phyloP scores from a whole-genome alignment of 2,113 vertebrate genomes.

The Oxyruncus cristatus region DNA sequence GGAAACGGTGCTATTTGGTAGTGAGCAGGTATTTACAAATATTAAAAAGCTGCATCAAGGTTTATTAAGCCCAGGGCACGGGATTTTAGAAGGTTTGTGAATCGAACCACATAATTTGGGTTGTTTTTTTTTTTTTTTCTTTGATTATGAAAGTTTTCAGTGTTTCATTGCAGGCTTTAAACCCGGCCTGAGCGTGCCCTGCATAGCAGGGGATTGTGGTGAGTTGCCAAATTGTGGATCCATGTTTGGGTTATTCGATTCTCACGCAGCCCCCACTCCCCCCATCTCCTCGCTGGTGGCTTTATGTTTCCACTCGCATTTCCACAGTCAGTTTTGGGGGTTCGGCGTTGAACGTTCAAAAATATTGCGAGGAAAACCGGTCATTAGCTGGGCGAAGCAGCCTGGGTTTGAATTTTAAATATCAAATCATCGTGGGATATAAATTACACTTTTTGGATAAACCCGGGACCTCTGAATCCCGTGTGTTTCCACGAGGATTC shows the following conservation, averaged over 20 bases:
- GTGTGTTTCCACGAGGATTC: background rate
- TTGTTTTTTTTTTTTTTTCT: background rate
- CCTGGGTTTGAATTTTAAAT: background rate
- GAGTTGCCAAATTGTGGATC: background rate
- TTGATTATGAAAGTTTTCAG: background rate
- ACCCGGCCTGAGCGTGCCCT: background rate
- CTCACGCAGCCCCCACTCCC: background rate
- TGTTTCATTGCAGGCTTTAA: background rate
- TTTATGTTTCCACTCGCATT: slow-evolving; percentile 2
- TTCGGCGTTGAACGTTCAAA: background rate
- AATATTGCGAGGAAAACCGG: background rate
- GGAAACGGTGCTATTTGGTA: slow-evolving; percentile 52
- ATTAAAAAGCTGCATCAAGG: slow-evolving; percentile 20
- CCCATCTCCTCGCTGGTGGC: background rate
- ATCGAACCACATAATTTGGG: background rate
- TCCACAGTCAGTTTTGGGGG: background rate
- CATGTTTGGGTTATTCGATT: background rate
- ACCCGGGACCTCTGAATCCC: background rate
- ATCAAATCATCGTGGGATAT: background rate
- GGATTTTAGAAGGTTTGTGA: slow-evolving; percentile 9
- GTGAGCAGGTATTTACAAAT: slow-evolving; percentile 53
- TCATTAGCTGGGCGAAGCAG: background rate
- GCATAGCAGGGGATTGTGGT: background rate
- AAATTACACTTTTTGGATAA: background rate
- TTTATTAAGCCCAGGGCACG: slow-evolving; percentile 43